These are phyloP conservation scores for Temnothorax curvispinosus DNA, from an alignment of 1,140 invertebrate species.

Conservation along the genomic window DNA sequence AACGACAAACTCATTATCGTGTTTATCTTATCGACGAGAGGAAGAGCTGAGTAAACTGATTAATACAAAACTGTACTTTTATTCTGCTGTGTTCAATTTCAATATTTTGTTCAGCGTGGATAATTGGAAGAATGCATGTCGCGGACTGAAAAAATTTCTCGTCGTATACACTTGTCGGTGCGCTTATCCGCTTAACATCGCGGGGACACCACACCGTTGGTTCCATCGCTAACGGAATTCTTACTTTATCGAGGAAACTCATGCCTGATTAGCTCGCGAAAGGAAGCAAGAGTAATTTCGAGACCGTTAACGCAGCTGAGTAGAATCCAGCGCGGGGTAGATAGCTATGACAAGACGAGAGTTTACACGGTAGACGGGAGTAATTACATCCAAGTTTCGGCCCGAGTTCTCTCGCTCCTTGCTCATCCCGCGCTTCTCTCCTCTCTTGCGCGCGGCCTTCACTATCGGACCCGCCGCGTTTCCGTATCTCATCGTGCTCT, in stretches of 20 bases:
- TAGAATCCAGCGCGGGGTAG: slow-evolving; percentile 65
- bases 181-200: neutral
- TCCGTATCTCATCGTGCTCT: slow-evolving; percentile 51
- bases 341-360: slow-evolving; percentile 79
- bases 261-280: slow-evolving; percentile 76
- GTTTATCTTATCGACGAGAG: slow-evolving; percentile 33
- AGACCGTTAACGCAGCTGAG: slow-evolving; percentile 71
- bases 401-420: slow-evolving; percentile 60
- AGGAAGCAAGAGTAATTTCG: slow-evolving; percentile 79
- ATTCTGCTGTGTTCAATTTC: neutral
- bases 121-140: neutral
- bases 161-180: neutral
- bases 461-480: slow-evolving; percentile 44
- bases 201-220: neutral
- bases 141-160: neutral
- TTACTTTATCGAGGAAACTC: slow-evolving; percentile 71
- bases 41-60: neutral
- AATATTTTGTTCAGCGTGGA: neutral
- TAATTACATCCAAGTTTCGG: slow-evolving; percentile 80
- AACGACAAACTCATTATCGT: slow-evolving; percentile 31
- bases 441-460: neutral
- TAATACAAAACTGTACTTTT: neutral
- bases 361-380: slow-evolving; percentile 79
- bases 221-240: slow-evolving; percentile 68
- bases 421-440: neutral